Conservation (phyloP, 2,797 vertebrate species). For the Phaenicophaeus curvirostris region DNA sequence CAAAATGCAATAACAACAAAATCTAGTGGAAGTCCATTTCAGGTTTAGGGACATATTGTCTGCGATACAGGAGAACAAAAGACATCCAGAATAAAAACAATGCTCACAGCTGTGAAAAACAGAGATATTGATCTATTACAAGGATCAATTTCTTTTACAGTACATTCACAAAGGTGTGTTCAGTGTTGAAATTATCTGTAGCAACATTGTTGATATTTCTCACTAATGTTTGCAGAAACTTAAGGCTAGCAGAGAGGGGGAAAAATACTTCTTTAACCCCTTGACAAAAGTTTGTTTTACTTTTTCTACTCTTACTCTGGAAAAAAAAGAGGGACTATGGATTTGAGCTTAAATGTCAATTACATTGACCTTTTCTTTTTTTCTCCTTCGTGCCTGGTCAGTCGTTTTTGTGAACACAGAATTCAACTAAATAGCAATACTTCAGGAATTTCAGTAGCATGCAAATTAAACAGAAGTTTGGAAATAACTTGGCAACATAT, state of each 20-base stretch:
- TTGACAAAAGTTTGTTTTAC: not conserved
- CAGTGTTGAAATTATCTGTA: slow-evolving; percentile 47
- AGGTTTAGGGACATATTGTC: slow-evolving; percentile 36
- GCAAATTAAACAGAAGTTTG: not conserved
- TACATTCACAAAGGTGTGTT: slow-evolving; percentile 44
- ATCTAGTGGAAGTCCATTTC: slow-evolving; percentile 53
- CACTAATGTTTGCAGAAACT: slow-evolving; percentile 50
- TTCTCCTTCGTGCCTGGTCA: not conserved
- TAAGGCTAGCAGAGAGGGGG: not conserved
- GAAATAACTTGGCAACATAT: not conserved
- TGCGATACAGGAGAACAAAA: slow-evolving; percentile 43
- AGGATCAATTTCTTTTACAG: slow-evolving; percentile 43
- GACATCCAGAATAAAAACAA: slow-evolving; percentile 7
- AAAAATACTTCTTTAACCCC: slow-evolving; percentile 38
- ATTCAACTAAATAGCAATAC: not conserved
- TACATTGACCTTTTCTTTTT: not conserved
- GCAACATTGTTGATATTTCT: slow-evolving; percentile 29
- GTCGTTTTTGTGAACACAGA: not conserved
- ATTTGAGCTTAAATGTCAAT: not conserved
- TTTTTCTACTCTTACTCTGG: slow-evolving; percentile 29
- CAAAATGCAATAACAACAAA: slow-evolving; percentile 41
- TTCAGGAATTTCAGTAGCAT: not conserved
- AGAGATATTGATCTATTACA: slow-evolving; percentile 46
- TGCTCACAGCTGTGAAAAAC: not conserved
- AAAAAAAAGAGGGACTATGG: slow-evolving; percentile 8